A percentile compares a stretch with the other conserved stretches of the same genome.
Conservation (phyloP, 2,888 invertebrate genomes). For the Stratiomys singularior region DNA sequence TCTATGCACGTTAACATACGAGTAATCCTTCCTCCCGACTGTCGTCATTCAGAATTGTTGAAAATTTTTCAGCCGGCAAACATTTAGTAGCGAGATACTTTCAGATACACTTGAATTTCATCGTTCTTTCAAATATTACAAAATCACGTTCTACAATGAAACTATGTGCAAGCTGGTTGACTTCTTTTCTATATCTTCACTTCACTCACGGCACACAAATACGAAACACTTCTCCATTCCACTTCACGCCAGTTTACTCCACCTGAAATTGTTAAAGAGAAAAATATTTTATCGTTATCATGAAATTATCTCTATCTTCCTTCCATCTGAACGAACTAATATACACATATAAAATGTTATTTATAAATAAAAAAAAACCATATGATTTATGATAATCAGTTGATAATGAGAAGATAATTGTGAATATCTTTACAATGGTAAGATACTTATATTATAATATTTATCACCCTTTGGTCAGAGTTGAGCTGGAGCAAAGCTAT, state of each 20-base stretch:
- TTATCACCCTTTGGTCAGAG: too few species aligned
- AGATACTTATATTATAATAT: too few species aligned
- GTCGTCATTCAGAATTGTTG: conserved; percentile 8
- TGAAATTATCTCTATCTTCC: conserved; percentile 7
- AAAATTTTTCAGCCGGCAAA: not conserved
- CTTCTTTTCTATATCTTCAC: not conserved
- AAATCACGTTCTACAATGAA: not conserved
- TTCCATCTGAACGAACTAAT: not conserved
- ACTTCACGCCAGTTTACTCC: conserved; percentile 1
- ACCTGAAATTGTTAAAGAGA: conserved; percentile 19
- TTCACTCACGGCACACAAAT: not conserved
- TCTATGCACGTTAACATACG: not conserved
- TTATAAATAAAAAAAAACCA: not conserved
- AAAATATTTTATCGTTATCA: conserved; percentile 22
- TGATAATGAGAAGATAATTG: not conserved
- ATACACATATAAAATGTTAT: not conserved
- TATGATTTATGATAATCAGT: conserved; percentile 6
- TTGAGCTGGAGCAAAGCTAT: too few species aligned
- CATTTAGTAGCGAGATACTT: too few species aligned
- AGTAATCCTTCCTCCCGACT: not conserved
- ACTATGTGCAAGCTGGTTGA: not conserved
- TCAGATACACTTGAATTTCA: not conserved
- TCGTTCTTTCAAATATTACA: not conserved
- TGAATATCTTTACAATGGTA: not conserved
- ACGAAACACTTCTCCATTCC: too few species aligned